These are phyloP conservation scores for Achatina immaculata DNA, from an alignment of 1,140 invertebrate genomes.

Conservation along the genomic window DNA sequence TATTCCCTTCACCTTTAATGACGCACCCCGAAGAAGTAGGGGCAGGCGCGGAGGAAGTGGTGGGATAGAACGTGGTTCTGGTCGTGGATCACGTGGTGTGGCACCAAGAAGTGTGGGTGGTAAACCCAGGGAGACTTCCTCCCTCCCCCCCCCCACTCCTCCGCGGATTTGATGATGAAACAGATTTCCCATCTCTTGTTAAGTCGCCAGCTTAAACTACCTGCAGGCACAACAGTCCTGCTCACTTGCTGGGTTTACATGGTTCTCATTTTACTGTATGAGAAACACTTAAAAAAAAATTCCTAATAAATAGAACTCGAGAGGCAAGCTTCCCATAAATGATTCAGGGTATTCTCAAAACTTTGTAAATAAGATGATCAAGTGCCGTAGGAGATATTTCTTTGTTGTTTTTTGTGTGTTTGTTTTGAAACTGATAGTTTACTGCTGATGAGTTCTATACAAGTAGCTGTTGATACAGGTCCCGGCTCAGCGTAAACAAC, in stretches of 20 bases:
- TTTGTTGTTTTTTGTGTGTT: background rate
- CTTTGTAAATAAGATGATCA: slow-evolving; percentile 24
- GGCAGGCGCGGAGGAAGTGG: slow-evolving; percentile 55
- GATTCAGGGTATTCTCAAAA: slow-evolving; percentile 4
- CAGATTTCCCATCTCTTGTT: slow-evolving; percentile 85
- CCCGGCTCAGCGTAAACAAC: too few species aligned
- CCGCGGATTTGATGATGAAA: slow-evolving; percentile 95
- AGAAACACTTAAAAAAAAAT: background rate
- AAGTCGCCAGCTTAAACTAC: slow-evolving; percentile 57
- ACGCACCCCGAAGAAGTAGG: slow-evolving; percentile 54
- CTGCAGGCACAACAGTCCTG: slow-evolving; percentile 26
- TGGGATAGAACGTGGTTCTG: slow-evolving; percentile 40
- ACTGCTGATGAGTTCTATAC: too few species aligned
- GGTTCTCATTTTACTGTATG: background rate
- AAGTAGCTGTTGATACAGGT: too few species aligned
- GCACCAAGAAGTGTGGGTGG: slow-evolving; percentile 46
- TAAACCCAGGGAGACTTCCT: slow-evolving; percentile 77
- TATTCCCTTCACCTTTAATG: slow-evolving; percentile 66
- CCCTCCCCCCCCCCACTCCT: too few species aligned
- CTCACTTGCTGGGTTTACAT: background rate
- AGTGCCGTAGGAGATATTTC: background rate
- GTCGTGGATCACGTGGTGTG: slow-evolving; percentile 52
- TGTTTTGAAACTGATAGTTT: background rate
- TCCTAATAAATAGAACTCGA: background rate
- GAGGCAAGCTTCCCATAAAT: background rate